These are phyloP conservation scores for Dolichotis patagonum DNA, from an alignment of 2,113 vertebrate species.

Conservation along the genomic window DNA sequence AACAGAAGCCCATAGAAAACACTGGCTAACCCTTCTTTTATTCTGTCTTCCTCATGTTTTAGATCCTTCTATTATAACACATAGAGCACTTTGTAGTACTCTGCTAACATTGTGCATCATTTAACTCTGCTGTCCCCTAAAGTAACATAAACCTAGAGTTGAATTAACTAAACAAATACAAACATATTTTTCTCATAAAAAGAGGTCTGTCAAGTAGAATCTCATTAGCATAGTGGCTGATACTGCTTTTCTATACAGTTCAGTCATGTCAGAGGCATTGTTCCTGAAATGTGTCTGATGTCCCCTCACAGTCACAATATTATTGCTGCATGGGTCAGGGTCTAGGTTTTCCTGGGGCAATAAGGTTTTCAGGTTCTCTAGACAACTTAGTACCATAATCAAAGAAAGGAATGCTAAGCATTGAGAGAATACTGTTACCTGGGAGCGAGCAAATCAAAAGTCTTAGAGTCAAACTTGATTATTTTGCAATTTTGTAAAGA, in stretches of 20 bases:
- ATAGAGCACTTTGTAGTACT: background rate
- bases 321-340: background rate
- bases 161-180: background rate
- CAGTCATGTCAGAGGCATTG: background rate
- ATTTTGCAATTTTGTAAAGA: constrained; percentile 45
- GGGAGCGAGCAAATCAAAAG: background rate
- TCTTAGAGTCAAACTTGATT: background rate
- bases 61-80: background rate
- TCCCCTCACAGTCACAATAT: background rate
- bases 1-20: background rate
- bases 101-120: background rate
- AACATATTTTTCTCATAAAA: background rate
- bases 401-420: background rate
- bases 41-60: background rate
- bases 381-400: background rate
- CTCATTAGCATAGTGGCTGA: background rate
- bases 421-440: background rate
- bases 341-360: background rate
- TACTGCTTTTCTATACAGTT: background rate
- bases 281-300: background rate
- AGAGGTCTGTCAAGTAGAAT: background rate
- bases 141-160: background rate
- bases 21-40: background rate
- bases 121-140: background rate
- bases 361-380: background rate